phyloP scores from a whole-genome alignment of 2,113 vertebrate genomes.

The Microcebus tavaratra region DNA sequence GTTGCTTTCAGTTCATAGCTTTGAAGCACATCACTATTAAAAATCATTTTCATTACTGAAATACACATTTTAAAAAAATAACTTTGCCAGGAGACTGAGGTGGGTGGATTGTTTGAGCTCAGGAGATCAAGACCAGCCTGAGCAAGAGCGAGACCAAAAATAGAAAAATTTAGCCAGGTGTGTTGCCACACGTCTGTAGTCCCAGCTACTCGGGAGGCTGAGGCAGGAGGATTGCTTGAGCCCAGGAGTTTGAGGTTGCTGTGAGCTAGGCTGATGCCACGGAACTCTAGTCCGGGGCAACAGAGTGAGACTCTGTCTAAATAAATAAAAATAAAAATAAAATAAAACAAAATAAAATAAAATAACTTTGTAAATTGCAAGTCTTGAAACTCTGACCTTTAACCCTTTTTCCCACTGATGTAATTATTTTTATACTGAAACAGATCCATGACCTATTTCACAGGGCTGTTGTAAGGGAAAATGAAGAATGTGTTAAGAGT shows the following conservation, averaged over 20 bases:
- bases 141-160: no score
- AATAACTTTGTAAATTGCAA: not conserved
- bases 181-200: no score
- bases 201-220: no score
- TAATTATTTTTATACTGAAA: constrained; percentile 1
- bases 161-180: no score
- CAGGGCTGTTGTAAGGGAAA: not conserved
- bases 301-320: no score
- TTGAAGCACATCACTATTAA: not conserved
- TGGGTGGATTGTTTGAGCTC: no score
- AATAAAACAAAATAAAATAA: not conserved
- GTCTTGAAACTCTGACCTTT: not conserved
- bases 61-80: constrained; percentile 13
- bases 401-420: not conserved
- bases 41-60: constrained; percentile 3
- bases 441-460: not conserved
- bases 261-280: no score
- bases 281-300: no score
- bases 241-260: no score
- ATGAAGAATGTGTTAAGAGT: not conserved
- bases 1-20: not conserved
- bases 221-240: no score
- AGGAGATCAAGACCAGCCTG: no score
- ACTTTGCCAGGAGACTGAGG: not conserved
- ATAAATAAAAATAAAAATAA: not conserved